Base-by-base conservation (phyloP, 1,140 invertebrate genomes). In the Drosophila saltans region DNA sequence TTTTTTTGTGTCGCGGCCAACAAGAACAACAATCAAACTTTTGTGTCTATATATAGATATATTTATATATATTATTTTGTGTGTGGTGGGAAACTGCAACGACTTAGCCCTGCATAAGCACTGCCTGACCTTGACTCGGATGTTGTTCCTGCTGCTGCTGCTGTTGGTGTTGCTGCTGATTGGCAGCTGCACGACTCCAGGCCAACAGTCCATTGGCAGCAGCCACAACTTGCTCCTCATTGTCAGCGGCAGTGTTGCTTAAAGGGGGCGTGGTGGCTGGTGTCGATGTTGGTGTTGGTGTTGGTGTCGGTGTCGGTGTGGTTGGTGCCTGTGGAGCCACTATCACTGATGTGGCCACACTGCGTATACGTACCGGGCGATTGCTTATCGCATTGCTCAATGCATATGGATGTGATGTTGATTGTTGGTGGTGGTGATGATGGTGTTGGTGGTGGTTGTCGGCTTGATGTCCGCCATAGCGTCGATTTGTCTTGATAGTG, bases 301-400 rank as follows among this genome's bases (percentile, higher is more conserved):
- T 52, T 33, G 36, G 57, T 36, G 36, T 59, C 16, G n/a, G 39
- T 41, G 39, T 52, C 45, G 24, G 64, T 62, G 72, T 69, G 48
- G 65, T 16, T 16, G 16, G 61, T 52, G 71, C 16, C 16, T 63
- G 69, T 33, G 91, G 90, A 58, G 80, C 84, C 40, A 92, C 91
- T 78, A 92, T 91, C 61, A 92, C 91, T 55, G 91, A 92, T n/a
- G 91, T 92, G 61, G 91, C 91, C 61, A 92, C 91, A 57, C 84
- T 89, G 57, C 78, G 86, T 55, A 90, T 78, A 24, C 77, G 84
- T 63, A 73, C 58, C 21, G 70, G 73, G 63, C 79, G 59, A 64
- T 85, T 80, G 41, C 61, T 80, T 26, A 74, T 80, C 3, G 72
- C 80, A 45, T 80, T 80, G 77, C 45, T 78, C 41, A 78, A 70